A percentile compares a stretch with the other conserved stretches of the same genome.
Evolutionary conservation across 2,113 vertebrate genomes (phyloP).

Genomic region (Myodes glareolus): DNA sequence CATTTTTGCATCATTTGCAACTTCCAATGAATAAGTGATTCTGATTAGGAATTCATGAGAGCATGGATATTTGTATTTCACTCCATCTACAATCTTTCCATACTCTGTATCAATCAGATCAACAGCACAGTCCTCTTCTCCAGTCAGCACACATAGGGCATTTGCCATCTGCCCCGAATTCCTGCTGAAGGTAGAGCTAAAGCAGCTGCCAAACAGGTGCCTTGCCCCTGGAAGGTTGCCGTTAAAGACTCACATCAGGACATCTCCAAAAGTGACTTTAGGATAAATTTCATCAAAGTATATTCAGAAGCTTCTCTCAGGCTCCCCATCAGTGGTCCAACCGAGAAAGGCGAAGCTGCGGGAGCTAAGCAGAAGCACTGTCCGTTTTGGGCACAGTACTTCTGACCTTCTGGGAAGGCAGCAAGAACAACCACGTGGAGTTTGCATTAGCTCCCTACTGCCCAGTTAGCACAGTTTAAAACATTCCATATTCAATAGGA

Average conservation of each 20-base stretch:
- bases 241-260: not conserved
- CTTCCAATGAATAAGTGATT: not conserved
- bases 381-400: not conserved
- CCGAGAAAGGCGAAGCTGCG: not conserved
- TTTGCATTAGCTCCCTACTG: not conserved
- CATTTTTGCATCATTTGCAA: not conserved
- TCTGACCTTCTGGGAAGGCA: not conserved
- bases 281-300: no score
- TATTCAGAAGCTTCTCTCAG: not conserved
- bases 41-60: not conserved
- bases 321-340: fast-evolving
- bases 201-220: no score
- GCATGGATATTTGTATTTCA: not conserved
- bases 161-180: not conserved
- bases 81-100: not conserved
- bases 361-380: no score
- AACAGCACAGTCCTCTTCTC: not conserved
- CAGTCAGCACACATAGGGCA: not conserved
- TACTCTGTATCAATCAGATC: not conserved
- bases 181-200: not conserved
- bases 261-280: not conserved
- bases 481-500: not conserved
- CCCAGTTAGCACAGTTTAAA: not conserved
- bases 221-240: not conserved
- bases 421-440: no score